These are phyloP conservation scores for Psilopogon haemacephalus DNA, from an alignment of 2,113 vertebrate species.

Conservation along the genomic window DNA sequence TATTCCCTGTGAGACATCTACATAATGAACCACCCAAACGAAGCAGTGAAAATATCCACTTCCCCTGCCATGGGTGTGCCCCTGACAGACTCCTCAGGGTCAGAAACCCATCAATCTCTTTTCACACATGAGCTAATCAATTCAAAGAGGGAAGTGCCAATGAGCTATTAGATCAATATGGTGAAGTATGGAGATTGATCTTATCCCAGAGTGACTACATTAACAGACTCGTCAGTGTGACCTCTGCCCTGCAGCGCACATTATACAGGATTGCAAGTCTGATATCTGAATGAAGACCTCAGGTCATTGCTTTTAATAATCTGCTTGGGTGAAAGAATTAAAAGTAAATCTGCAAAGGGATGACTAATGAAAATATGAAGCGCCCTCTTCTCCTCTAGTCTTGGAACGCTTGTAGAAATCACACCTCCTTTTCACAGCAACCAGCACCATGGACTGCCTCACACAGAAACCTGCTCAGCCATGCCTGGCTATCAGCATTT, in stretches of 20 bases:
- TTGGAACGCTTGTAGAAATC: neutral
- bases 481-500: fast-evolving
- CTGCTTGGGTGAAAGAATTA: slow-evolving; percentile 48
- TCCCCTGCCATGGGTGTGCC: slow-evolving; percentile 1
- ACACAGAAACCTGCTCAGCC: neutral
- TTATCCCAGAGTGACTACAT: slow-evolving; percentile 85
- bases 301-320: slow-evolving; percentile 72
- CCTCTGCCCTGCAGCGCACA: slow-evolving; percentile 82
- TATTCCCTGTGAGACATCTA: neutral
- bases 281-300: slow-evolving; percentile 66
- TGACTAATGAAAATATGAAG: slow-evolving; percentile 24
- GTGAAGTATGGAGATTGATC: slow-evolving; percentile 89
- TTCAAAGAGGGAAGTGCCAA: slow-evolving; percentile 74
- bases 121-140: slow-evolving; percentile 69
- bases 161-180: slow-evolving; percentile 83
- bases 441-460: fast-evolving
- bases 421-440: neutral
- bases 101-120: slow-evolving; percentile 70
- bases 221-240: slow-evolving; percentile 83
- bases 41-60: slow-evolving; percentile 5
- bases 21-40: neutral
- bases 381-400: neutral
- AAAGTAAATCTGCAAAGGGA: slow-evolving; percentile 46
- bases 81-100: slow-evolving; percentile 57
- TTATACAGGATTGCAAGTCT: slow-evolving; percentile 77